Evolutionary conservation across 2,888 invertebrate species (phyloP).

Genomic region (Hemistola chrysoprasaria): DNA sequence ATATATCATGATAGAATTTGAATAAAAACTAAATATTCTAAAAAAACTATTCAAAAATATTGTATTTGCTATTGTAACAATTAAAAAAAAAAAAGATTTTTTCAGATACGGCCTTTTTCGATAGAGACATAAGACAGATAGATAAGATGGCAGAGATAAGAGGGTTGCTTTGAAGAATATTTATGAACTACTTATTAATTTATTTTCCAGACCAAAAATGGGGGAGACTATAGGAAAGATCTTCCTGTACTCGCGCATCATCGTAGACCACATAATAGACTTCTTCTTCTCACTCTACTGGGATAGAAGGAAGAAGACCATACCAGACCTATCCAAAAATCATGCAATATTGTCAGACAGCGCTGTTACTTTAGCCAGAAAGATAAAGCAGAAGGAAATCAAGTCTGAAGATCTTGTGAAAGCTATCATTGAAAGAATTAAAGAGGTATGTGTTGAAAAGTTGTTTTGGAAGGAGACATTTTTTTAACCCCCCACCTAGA

Average conservation of each 20-base stretch:
- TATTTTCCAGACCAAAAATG: conserved; percentile 31
- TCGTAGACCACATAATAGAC: conserved; percentile 60
- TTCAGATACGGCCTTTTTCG: too few species aligned
- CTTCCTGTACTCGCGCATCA: conserved; percentile 46
- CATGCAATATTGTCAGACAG: conserved; percentile 78
- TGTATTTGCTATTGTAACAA: too few species aligned
- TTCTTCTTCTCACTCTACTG: conserved; percentile 68
- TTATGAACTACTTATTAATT: too few species aligned
- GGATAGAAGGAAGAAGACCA: conserved; percentile 52
- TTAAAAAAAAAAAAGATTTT: too few species aligned
- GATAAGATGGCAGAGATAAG: too few species aligned
- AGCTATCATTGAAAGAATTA: conserved; percentile 89
- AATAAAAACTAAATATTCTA: too few species aligned
- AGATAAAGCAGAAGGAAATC: conserved; percentile 84
- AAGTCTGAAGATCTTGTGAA: conserved; percentile 87
- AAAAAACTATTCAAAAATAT: too few species aligned
- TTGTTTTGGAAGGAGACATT: too few species aligned
- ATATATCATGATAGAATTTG: too few species aligned
- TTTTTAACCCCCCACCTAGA: too few species aligned
- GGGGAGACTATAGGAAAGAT: conserved; percentile 39
- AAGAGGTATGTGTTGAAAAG: conserved; percentile 83
- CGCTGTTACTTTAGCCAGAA: conserved; percentile 84
- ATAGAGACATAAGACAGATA: too few species aligned
- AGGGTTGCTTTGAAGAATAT: too few species aligned
- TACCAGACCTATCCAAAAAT: conserved; percentile 62